These are phyloP conservation scores for Hirtodrosophila confusa DNA, from an alignment of 2,888 invertebrate species.

Conservation along the genomic window DNA sequence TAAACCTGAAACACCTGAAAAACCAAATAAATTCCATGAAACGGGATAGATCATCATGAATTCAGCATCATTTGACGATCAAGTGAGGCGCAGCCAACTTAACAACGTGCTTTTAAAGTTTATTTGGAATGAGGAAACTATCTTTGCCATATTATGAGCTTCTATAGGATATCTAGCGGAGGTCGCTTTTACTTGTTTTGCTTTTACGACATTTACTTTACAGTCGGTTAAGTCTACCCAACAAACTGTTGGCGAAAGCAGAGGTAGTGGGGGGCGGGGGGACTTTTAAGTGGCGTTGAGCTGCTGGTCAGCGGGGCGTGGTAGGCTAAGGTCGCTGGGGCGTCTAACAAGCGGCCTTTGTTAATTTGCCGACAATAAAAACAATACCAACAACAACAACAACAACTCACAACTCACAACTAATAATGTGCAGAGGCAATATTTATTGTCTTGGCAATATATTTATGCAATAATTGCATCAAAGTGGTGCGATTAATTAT, in stretches of 20 bases:
- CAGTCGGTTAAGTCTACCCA: slow-evolving; percentile 32
- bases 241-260: neutral
- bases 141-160: neutral
- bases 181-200: slow-evolving; percentile 8
- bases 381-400: slow-evolving; percentile 9
- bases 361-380: slow-evolving; percentile 65
- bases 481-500: slow-evolving; percentile 78
- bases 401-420: slow-evolving; percentile 18
- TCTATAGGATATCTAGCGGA: slow-evolving; percentile 9
- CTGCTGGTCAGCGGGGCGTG: slow-evolving; percentile 36
- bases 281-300: slow-evolving; percentile 14
- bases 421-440: slow-evolving; percentile 46
- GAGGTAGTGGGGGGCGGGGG: neutral
- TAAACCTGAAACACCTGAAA: too few species aligned
- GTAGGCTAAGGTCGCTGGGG: slow-evolving; percentile 42
- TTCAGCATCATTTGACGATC: too few species aligned
- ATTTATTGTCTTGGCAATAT: slow-evolving; percentile 75
- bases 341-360: slow-evolving; percentile 57
- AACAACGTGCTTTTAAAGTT: too few species aligned
- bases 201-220: slow-evolving; percentile 35
- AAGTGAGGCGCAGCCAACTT: too few species aligned
- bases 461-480: slow-evolving; percentile 76
- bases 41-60: too few species aligned
- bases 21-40: too few species aligned
- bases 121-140: too few species aligned